Conservation (phyloP, 2,888 invertebrate genomes). For the Nemurella pictetii region DNA sequence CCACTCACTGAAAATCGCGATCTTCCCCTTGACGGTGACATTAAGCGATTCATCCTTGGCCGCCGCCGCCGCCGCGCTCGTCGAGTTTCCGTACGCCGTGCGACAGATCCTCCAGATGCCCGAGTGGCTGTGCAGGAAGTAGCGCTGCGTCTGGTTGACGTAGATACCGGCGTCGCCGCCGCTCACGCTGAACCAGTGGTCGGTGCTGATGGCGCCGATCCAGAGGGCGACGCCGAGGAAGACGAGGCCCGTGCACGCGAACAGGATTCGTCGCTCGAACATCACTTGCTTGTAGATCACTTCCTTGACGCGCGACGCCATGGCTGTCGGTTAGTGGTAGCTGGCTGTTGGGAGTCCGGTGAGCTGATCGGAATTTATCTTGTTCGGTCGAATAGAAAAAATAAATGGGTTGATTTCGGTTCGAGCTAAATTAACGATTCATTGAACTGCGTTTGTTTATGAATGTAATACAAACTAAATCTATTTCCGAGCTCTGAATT, state of each 20-base stretch:
- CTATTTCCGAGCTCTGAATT: not conserved
- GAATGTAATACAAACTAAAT: not conserved
- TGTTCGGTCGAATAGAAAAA: too few species aligned
- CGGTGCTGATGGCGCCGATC: slow-evolving; percentile 73
- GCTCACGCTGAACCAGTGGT: slow-evolving; percentile 68
- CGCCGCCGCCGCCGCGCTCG: slow-evolving; percentile 47
- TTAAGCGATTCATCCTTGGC: slow-evolving; percentile 19
- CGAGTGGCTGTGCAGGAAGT: slow-evolving; percentile 66
- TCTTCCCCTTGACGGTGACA: slow-evolving; percentile 36
- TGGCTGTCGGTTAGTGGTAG: too few species aligned
- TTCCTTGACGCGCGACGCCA: slow-evolving; percentile 35
- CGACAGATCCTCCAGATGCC: slow-evolving; percentile 71
- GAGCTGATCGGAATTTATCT: too few species aligned
- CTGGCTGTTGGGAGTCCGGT: too few species aligned
- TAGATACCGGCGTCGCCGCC: slow-evolving; percentile 54
- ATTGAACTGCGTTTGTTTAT: not conserved
- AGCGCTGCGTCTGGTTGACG: slow-evolving; percentile 59
- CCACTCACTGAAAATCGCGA: slow-evolving; percentile 41
- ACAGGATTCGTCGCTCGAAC: slow-evolving; percentile 71
- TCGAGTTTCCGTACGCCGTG: slow-evolving; percentile 43
- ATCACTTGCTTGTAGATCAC: slow-evolving; percentile 59
- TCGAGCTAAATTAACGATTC: not conserved
- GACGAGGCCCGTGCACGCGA: slow-evolving; percentile 68
- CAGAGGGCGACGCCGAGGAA: slow-evolving; percentile 69
- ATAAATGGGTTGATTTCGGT: too few species aligned